Percentiles rank a stretch among this genome's conserved stretches.
These are phyloP conservation scores for Bagarius yarrelli DNA, from an alignment of 2,113 vertebrate species.

Conservation along the genomic window DNA sequence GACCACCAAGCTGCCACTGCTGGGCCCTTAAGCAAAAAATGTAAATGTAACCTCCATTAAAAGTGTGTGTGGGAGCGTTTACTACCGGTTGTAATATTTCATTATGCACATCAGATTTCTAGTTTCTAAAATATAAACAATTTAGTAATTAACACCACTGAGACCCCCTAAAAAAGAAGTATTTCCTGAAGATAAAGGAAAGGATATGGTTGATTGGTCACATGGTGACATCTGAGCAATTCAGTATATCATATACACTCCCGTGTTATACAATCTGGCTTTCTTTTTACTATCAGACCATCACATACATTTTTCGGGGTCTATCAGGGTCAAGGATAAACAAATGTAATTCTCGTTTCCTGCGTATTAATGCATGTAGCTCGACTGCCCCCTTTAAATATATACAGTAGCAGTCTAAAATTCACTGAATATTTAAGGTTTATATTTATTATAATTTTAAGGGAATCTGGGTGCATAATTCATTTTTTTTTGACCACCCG, in stretches of 20 bases:
- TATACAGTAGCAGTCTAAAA: too few relatives aligned
- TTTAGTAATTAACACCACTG: background rate
- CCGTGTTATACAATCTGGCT: background rate
- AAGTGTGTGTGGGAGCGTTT: too few relatives aligned
- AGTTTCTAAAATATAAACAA: background rate
- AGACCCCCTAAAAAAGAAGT: background rate
- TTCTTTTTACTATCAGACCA: background rate
- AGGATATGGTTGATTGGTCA: background rate
- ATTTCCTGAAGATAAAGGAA: background rate
- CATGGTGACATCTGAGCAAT: background rate
- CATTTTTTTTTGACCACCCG: too few relatives aligned
- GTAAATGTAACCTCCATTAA: too few relatives aligned
- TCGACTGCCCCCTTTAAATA: background rate
- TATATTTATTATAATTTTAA: too few relatives aligned
- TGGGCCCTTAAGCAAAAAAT: too few relatives aligned
- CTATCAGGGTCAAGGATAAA: background rate
- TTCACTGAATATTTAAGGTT: too few relatives aligned
- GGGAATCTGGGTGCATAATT: too few relatives aligned
- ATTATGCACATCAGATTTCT: background rate
- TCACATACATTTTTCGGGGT: background rate
- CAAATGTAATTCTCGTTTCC: background rate
- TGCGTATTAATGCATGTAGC: background rate
- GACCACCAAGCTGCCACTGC: too few relatives aligned
- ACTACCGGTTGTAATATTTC: background rate
- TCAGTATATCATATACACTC: background rate